Evolutionary conservation across 1,140 invertebrate genomes (phyloP), one percentile per base, ranked within the genome.

Genomic region (Drosophila bifasciata): DNA sequence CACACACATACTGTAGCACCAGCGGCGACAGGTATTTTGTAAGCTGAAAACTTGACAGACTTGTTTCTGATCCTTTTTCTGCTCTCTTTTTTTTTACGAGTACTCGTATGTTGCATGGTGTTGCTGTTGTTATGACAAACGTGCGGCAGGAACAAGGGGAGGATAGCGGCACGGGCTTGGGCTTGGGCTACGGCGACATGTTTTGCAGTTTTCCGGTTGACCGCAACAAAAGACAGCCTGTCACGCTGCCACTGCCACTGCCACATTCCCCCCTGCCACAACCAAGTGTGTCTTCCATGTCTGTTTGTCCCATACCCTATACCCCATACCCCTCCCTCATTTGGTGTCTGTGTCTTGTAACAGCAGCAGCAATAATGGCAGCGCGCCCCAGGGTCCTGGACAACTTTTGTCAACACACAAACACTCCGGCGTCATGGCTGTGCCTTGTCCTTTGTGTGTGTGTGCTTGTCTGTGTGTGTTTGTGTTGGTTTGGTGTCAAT

Each of bases 171-270:
- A 36, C 32, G 32, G 32, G 32, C 32, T 36, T 13, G 23, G 23
- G 23, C 23, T 25, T 1, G 32, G 32, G 76, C 74, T 58, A 40
- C 48, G 83, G 77, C 79, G 88, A 88, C 83, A 85, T 90, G 88
- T 90, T 90, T 85, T 84, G 77, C 79, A 80, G 84, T 90, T 90
- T 90, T 90, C 89, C 84, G 89, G 89, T 90, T 90, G 89, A 90
- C 89, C 89, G 89, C 89, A 90, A 90, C 89, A 90, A 90, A 90
- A 90, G 89, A 90, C 89, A 90, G 83, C 74, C 79, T 90, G 89
- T 89, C 89, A 90, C 88, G 75, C 74, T 73, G 84, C 60, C 71
- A 45, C 23, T 45, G 52, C 32, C 23, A 6, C 44, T 19, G 9
- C 4, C 11, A 6, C 15, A n/a, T 16, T n/a, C n/a, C 19, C 13